phyloP scores from a whole-genome alignment of 1,140 invertebrate species.

The Orius laevigatus region DNA sequence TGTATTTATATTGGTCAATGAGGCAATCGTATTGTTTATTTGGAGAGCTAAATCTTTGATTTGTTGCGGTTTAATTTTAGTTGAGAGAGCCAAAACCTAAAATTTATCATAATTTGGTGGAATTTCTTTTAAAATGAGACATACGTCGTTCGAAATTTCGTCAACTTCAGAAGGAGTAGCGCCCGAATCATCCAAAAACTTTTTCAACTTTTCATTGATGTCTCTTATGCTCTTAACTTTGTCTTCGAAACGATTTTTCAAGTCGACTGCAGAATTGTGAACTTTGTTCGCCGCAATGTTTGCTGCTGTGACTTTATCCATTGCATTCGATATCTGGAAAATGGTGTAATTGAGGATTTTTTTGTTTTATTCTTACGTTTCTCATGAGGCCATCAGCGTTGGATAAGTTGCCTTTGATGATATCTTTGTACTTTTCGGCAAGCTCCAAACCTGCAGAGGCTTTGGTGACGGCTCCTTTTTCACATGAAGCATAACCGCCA shows the following conservation, averaged over 20 bases:
- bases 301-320: constrained; percentile 37
- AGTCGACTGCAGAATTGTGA: constrained; percentile 34
- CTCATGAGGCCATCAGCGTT: constrained; percentile 50
- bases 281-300: constrained; percentile 39
- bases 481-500: constrained; percentile 70
- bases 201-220: constrained; percentile 49
- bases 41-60: constrained; percentile 64
- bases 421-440: constrained; percentile 63
- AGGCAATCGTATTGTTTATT: constrained; percentile 72
- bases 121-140: constrained; percentile 3
- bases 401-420: constrained; percentile 63
- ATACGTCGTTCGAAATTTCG: constrained; percentile 55
- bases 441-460: constrained; percentile 69
- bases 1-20: constrained; percentile 73
- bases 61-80: constrained; percentile 63
- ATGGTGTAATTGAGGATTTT: neutral
- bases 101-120: neutral
- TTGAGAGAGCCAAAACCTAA: constrained; percentile 26
- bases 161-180: constrained; percentile 68
- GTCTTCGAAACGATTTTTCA: constrained; percentile 38
- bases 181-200: constrained; percentile 56
- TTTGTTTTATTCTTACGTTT: no score
- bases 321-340: constrained; percentile 26
- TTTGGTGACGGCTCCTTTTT: constrained; percentile 70
- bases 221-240: constrained; percentile 34